Evolutionary conservation across 2,888 invertebrate species (phyloP).

Genomic region (Drosophila meridionalis): DNA sequence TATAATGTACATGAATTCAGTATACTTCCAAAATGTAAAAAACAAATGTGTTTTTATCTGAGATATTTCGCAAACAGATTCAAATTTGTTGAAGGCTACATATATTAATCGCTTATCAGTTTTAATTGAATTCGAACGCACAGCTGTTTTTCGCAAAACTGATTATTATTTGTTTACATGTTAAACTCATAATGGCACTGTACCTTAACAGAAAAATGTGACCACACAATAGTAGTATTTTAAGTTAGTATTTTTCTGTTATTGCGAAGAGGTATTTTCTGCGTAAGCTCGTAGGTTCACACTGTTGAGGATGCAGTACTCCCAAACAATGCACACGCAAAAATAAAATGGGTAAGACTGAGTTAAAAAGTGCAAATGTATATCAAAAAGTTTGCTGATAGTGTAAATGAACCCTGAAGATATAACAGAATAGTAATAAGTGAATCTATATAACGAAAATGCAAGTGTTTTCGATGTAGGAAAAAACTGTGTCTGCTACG

Average conservation of each 20-base stretch:
- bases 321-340: constrained; percentile 73
- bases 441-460: background rate
- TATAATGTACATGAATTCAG: constrained; percentile 48
- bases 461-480: constrained; percentile 27
- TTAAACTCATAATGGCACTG: constrained; percentile 31
- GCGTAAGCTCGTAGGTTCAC: constrained; percentile 19
- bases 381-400: constrained; percentile 30
- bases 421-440: constrained; percentile 7
- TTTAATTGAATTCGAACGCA: background rate
- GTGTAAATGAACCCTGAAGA: background rate
- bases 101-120: no score
- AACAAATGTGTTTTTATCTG: background rate
- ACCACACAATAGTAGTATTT: background rate
- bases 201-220: constrained; percentile 13
- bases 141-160: constrained; percentile 32
- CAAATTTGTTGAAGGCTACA: no score
- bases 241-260: constrained; percentile 23
- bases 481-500: constrained; percentile 59
- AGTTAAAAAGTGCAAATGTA: constrained; percentile 59
- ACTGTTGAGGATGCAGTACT: constrained; percentile 57
- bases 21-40: constrained; percentile 36
- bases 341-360: constrained; percentile 77
- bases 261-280: constrained; percentile 21
- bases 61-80: background rate
- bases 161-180: constrained; percentile 26